Evolutionary conservation across 1,140 invertebrate genomes (phyloP), one percentile per base, ranked within the genome.

Genomic region (Cydia amplana): DNA sequence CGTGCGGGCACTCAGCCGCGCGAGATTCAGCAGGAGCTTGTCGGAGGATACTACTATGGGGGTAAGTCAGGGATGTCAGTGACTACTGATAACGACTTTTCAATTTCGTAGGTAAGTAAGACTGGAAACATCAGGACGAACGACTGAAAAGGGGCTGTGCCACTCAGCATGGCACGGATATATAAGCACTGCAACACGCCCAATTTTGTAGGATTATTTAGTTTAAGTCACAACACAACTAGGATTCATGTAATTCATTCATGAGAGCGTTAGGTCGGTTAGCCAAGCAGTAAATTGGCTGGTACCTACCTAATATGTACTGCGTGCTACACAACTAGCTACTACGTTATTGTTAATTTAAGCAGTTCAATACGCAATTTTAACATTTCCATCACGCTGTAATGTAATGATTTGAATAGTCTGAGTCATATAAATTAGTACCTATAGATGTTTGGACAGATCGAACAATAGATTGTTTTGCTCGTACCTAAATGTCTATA

Each of bases 11-110:
- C 79, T 91, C 43, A 91, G 83, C 78, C 85, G 84, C 16, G 82
- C 82, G 20, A 82, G 84, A 64, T 81, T 88, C 49, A 83, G 88
- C 36, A 84, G 82, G 55, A 75, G 81, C 49, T 78, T 79, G 25
- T 85, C 86, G 2, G 88, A 90, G 10, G 88, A 91, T 12, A 76
- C 79, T 67, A 80, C 82, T 77, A 88, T 91, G 80, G 74, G 73
- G 79, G 72, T 60, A 60, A 23, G 55, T 23, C n/a, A 23, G 6
- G 18, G 55, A 60, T 5, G n/a, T 18, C 7, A 23, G 20, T 23
- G 16, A n/a, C n/a, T 51, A n/a, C 36, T 10, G 7, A 40, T 9
- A 40, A 40, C 32, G 32, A 7, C 9, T 40, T 36, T 6, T 9
- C 36, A 40, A 40, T 40, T 9, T 40, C 36, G 36, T 40, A 40